Evolutionary conservation across 2,113 vertebrate species (phyloP), one percentile per base, ranked within the genome.

Genomic region (Syngnathoides biaculeatus): DNA sequence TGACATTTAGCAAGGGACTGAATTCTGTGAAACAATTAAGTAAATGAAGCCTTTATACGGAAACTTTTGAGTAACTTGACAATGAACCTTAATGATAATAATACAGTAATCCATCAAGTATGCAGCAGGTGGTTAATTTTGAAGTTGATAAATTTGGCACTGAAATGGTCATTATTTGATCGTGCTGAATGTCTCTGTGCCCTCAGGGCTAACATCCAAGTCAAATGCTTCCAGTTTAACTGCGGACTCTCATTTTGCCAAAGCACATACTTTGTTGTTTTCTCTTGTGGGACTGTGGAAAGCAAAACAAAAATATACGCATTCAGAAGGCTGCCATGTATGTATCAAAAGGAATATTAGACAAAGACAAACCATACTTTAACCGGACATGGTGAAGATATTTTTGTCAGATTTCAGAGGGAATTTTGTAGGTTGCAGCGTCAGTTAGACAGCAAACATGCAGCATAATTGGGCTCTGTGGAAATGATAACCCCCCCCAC

Each of bases 381-480:
- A 64, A 50, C 12, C 3, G 5, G 15, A 69, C 24, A 42, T 13
- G 71, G 60, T 14, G 17, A 65, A 69, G 50, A 60, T 47, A 64
- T 57, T 47, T 20, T 38, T 9, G 8, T 38, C 55, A 60, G 55
- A 58, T 59, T 50, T 7, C 35, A 63, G 50, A 61, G 55, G 53
- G 53, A 77, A 67, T 60, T 48, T 64, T 62, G 42, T 52, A 42
- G 48, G 47, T 30, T 61, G 67, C 52, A 40, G 50, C 26, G 26
- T 45, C 58, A 45, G 20, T 74, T 65, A 38, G 40, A 65, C 38
- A 65, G 19, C 39, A 66, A 68, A 68, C 78, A 59, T 39, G 58
- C 61, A 38, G 27, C 69, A 67, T 67, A 69, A 69, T 26, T 12
- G 64, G n/a, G 22, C 43, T 67, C 72, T 11, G 0, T 38, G 53